phyloP scores from a whole-genome alignment of 1,140 invertebrate genomes.

The Mycetomoellerius zeteki region DNA sequence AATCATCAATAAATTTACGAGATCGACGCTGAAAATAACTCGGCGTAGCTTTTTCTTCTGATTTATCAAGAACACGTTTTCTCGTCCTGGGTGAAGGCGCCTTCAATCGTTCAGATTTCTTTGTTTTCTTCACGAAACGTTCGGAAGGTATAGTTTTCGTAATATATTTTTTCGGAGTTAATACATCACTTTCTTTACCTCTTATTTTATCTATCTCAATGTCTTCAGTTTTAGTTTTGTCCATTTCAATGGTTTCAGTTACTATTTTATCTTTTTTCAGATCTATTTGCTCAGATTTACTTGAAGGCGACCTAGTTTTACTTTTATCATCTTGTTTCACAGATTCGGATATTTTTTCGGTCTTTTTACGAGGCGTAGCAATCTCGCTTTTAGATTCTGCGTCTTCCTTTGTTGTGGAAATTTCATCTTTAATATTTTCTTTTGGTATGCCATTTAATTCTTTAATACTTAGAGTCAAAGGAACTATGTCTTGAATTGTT shows the following conservation, averaged over 20 bases:
- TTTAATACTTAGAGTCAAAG: neutral
- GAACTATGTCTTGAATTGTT: conserved; percentile 28
- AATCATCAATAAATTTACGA: conserved; percentile 4
- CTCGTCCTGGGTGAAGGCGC: neutral
- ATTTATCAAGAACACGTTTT: conserved; percentile 15
- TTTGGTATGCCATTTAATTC: neutral
- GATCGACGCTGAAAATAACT: conserved; percentile 17
- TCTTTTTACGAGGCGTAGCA: neutral
- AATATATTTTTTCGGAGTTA: neutral
- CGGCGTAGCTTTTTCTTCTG: conserved; percentile 19
- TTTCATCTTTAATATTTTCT: conserved; percentile 24
- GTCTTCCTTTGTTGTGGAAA: neutral
- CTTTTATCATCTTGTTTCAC: conserved; percentile 5
- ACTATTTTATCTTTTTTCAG: no score
- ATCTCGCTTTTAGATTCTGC: conserved; percentile 8
- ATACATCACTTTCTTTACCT: conserved; percentile 2
- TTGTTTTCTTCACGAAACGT: conserved; percentile 17
- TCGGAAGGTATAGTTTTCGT: neutral
- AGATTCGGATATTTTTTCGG: conserved; percentile 7
- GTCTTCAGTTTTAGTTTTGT: conserved; percentile 6
- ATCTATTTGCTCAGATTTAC: neutral
- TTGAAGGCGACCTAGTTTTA: conserved; percentile 21
- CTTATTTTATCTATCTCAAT: neutral
- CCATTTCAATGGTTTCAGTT: neutral
- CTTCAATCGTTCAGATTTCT: conserved; percentile 21